A percentile compares a stretch with the other conserved stretches of the same genome.
Evolutionary conservation across 2,113 vertebrate species (phyloP).

Genomic region (Coturnix japonica): DNA sequence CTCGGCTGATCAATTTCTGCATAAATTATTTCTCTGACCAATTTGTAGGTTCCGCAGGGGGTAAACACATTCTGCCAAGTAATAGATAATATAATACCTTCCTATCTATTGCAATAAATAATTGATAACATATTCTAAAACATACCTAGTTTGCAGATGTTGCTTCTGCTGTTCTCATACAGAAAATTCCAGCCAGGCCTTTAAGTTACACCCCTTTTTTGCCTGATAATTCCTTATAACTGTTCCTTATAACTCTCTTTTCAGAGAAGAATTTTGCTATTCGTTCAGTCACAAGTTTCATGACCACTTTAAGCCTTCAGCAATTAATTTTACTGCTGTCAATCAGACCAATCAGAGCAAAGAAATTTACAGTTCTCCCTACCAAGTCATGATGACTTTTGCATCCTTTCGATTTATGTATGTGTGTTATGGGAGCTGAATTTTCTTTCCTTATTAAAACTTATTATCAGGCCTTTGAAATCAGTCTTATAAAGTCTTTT

Average conservation of each 20-base stretch:
- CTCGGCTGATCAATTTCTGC: neutral
- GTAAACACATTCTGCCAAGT: neutral
- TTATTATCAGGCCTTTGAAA: neutral
- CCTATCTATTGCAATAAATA: neutral
- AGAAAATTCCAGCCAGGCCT: neutral
- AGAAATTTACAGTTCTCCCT: neutral
- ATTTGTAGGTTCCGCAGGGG: neutral
- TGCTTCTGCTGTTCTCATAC: neutral
- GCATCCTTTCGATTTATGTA: neutral
- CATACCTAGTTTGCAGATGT: neutral
- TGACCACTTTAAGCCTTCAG: neutral
- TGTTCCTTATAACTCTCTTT: neutral
- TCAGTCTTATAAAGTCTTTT: neutral
- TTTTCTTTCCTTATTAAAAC: neutral
- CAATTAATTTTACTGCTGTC: neutral
- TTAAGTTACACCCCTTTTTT: neutral
- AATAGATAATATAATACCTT: neutral
- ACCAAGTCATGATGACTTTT: neutral
- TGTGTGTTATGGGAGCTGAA: neutral
- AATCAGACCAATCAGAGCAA: neutral
- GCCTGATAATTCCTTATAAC: neutral
- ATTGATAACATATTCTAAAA: neutral
- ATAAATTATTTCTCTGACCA: neutral
- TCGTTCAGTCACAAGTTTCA: neutral
- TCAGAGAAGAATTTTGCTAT: neutral